phyloP scores from a whole-genome alignment of 2,888 invertebrate species.

The Eretmocerus hayati region DNA sequence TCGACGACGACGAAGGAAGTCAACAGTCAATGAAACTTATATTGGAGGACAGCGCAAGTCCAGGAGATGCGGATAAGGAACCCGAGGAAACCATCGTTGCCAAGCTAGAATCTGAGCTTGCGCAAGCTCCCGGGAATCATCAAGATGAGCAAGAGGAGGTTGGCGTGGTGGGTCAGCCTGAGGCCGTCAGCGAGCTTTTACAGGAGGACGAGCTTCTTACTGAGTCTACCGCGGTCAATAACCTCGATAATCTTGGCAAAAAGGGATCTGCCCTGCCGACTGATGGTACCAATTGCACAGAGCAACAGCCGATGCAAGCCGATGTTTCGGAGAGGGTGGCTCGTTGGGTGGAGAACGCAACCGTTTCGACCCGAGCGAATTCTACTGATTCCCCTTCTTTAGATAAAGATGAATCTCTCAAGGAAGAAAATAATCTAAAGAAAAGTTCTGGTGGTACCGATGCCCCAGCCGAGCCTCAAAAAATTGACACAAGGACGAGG shows the following conservation, averaged over 20 bases:
- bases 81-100: slow-evolving; percentile 7
- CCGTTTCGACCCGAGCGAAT: background rate
- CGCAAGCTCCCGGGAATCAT: background rate
- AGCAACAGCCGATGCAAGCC: too few relatives aligned
- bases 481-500: slow-evolving; percentile 17
- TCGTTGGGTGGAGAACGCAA: slow-evolving; percentile 45
- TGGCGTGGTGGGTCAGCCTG: slow-evolving; percentile 40
- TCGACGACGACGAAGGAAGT: slow-evolving; percentile 7
- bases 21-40: slow-evolving; percentile 11
- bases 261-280: slow-evolving; percentile 34
- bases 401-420: too few relatives aligned
- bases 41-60: slow-evolving; percentile 4
- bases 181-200: slow-evolving; percentile 35
- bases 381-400: background rate
- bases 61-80: slow-evolving; percentile 10
- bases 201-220: slow-evolving; percentile 35
- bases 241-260: too few relatives aligned
- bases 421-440: background rate
- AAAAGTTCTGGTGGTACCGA: background rate
- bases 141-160: slow-evolving; percentile 18
- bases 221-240: slow-evolving; percentile 14
- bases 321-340: slow-evolving; percentile 42
- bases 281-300: slow-evolving; percentile 21
- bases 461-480: background rate
- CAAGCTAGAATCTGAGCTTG: background rate